A percentile compares a stretch with the other conserved stretches of the same genome.
Evolutionary conservation across 2,888 invertebrate species (phyloP).

Genomic region (Drosophila mercatorum): DNA sequence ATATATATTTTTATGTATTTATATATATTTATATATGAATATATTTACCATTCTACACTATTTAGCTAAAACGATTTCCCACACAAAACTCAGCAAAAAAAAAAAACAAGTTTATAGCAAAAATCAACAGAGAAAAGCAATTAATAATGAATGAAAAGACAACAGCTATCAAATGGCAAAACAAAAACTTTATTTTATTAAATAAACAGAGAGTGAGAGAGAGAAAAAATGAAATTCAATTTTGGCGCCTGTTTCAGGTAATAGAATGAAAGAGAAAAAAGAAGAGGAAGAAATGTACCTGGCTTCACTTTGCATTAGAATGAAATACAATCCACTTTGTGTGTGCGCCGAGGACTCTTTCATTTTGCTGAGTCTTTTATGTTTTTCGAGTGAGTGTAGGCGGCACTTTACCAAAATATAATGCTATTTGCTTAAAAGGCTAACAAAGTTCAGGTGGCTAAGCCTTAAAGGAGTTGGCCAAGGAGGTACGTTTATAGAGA

Average conservation of each 20-base stretch:
- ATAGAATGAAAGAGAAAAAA: background rate
- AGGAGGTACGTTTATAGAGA: too few relatives aligned
- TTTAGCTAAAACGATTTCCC: background rate
- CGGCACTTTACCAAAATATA: conserved; percentile 15
- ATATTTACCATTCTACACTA: background rate
- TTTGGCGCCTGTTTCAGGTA: background rate
- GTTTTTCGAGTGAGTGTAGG: background rate
- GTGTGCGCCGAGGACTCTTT: background rate
- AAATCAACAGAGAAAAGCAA: background rate
- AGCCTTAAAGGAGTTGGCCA: conserved; percentile 4
- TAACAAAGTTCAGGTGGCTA: conserved; percentile 11
- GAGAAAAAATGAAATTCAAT: conserved; percentile 1
- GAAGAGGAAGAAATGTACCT: background rate
- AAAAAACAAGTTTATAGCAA: background rate
- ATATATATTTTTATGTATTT: background rate
- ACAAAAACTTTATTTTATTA: background rate
- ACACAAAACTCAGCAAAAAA: background rate
- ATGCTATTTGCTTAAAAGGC: conserved; percentile 10
- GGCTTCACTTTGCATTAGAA: background rate
- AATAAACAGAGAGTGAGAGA: background rate
- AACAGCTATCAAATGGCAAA: background rate
- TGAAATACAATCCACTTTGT: conserved; percentile 7
- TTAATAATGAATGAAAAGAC: background rate
- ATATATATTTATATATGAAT: background rate
- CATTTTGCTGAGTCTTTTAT: background rate